These are phyloP conservation scores for Lacerta agilis DNA, from an alignment of 2,797 vertebrate genomes.

Conservation along the genomic window DNA sequence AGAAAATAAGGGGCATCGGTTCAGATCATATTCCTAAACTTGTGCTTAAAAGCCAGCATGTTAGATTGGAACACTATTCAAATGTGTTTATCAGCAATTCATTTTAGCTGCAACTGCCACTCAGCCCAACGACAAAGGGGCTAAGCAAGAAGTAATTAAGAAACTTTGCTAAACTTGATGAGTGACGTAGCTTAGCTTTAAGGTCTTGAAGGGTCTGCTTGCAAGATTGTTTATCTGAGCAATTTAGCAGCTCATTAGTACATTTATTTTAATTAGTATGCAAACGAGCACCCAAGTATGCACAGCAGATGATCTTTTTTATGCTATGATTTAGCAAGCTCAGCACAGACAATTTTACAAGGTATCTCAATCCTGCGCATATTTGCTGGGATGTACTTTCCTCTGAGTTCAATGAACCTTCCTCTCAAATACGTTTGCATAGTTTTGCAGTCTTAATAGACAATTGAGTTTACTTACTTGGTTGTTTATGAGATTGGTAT, in stretches of 20 bases:
- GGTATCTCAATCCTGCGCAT: background rate
- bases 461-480: background rate
- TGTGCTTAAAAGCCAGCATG: background rate
- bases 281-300: background rate
- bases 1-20: background rate
- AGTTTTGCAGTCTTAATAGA: background rate
- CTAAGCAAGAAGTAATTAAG: background rate
- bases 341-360: background rate
- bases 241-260: background rate
- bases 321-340: conserved; percentile 1
- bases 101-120: background rate
- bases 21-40: background rate
- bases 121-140: background rate
- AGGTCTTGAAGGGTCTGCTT: background rate
- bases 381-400: background rate
- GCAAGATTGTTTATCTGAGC: background rate
- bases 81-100: background rate
- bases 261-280: conserved; percentile 11
- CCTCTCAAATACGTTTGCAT: background rate
- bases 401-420: background rate
- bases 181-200: background rate
- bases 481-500: background rate
- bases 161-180: background rate
- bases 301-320: background rate
- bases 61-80: background rate